Percentiles rank a stretch among this genome's conserved stretches.
phyloP scores from a whole-genome alignment of 2,113 vertebrate species.

The Plecturocebus donacophilus region DNA sequence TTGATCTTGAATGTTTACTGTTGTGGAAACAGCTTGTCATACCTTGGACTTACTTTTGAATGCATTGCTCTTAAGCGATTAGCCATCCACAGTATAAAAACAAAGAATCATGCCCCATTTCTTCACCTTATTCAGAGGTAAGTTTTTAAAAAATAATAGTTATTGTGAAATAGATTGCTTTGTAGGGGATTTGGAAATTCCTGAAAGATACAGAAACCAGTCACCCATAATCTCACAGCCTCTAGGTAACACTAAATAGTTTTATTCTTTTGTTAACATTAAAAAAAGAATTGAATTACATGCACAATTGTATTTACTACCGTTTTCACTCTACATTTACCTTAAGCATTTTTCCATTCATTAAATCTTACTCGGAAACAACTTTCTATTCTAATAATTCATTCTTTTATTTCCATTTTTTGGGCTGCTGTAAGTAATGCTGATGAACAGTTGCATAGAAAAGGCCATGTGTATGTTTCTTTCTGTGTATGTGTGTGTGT shows the following conservation, averaged over 20 bases:
- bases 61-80: background rate
- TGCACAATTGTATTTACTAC: background rate
- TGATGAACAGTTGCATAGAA: background rate
- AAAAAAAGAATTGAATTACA: background rate
- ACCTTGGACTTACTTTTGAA: slow-evolving; percentile 37
- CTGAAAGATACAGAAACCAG: background rate
- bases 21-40: slow-evolving; percentile 23
- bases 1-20: background rate
- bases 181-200: background rate
- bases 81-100: background rate
- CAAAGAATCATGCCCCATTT: background rate
- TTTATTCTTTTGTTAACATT: background rate
- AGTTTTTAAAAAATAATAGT: slow-evolving; percentile 15
- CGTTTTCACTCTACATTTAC: slow-evolving; percentile 45
- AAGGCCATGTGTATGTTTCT: background rate
- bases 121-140: background rate
- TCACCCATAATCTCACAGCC: background rate
- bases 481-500: background rate
- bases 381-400: slow-evolving; percentile 5
- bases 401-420: slow-evolving; percentile 34
- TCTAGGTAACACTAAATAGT: background rate
- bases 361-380: slow-evolving; percentile 38
- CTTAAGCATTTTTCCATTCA: background rate
- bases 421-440: background rate
- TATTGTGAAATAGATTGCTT: background rate